Percentiles rank a stretch among this genome's conserved stretches.
Evolutionary conservation across 2,888 invertebrate species (phyloP).

Genomic region (Sphaeridia pumilis): DNA sequence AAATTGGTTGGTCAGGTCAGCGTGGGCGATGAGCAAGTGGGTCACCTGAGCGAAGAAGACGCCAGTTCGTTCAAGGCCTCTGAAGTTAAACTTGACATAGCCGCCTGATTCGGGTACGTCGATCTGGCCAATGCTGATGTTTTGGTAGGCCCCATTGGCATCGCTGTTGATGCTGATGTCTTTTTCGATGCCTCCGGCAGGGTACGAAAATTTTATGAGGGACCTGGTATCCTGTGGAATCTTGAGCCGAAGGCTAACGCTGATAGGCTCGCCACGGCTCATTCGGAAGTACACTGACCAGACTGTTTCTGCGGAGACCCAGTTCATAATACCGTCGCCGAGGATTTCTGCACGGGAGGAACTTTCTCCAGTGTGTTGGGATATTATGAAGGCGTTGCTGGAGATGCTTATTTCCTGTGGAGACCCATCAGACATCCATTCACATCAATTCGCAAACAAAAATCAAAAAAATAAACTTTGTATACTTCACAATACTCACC

Average conservation of each 20-base stretch:
- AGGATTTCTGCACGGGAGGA: slow-evolving; percentile 11
- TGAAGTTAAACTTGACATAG: slow-evolving; percentile 25
- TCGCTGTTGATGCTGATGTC: slow-evolving; percentile 10
- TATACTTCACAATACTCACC: background rate
- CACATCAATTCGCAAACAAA: background rate
- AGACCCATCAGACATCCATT: background rate
- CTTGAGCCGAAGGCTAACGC: slow-evolving; percentile 20
- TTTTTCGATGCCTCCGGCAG: background rate
- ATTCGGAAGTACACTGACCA: slow-evolving; percentile 26
- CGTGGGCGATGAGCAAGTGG: slow-evolving; percentile 16
- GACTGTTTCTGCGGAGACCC: slow-evolving; percentile 13
- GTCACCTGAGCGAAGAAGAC: slow-evolving; percentile 18
- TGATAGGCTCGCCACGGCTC: slow-evolving; percentile 14
- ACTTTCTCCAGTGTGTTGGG: background rate
- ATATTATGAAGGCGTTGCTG: slow-evolving; percentile 29
- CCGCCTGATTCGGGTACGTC: slow-evolving; percentile 12
- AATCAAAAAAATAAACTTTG: background rate
- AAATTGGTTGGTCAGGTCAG: slow-evolving; percentile 1
- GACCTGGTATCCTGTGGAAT: slow-evolving; percentile 19
- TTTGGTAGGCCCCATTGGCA: slow-evolving; percentile 20
- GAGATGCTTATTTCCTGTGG: slow-evolving; percentile 22
- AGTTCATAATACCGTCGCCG: slow-evolving; percentile 21
- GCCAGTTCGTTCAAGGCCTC: slow-evolving; percentile 20
- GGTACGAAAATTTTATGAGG: slow-evolving; percentile 8
- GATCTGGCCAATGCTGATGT: slow-evolving; percentile 24